Percentiles rank a stretch among this genome's conserved stretches.
Conservation (phyloP, 2,888 invertebrate species). For the Taphrorychus bicolor region DNA sequence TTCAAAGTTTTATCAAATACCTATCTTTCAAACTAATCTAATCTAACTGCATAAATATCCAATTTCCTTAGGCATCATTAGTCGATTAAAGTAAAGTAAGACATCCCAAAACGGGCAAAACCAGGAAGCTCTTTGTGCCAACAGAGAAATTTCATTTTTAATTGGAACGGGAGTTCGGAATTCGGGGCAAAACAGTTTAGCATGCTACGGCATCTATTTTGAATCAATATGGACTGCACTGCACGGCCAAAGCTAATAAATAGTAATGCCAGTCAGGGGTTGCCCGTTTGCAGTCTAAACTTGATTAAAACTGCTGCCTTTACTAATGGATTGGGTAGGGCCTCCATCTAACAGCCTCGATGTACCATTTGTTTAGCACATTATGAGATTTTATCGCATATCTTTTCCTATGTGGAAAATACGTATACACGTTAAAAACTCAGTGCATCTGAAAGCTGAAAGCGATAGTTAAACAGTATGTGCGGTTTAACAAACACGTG, state of each 20-base stretch:
- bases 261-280: slow-evolving; percentile 13
- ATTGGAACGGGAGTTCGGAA: background rate
- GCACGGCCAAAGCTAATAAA: slow-evolving; percentile 17
- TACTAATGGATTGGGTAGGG: slow-evolving; percentile 13
- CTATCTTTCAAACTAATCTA: too few relatives aligned
- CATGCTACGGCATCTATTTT: slow-evolving; percentile 15
- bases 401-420: background rate
- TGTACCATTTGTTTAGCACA: slow-evolving; percentile 4
- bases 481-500: slow-evolving; percentile 3
- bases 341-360: background rate
- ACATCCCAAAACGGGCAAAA: background rate
- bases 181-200: slow-evolving; percentile 7
- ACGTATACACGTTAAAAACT: too few relatives aligned
- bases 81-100: background rate
- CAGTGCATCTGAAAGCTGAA: background rate
- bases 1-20: too few relatives aligned
- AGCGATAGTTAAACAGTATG: background rate
- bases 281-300: slow-evolving; percentile 19
- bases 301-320: slow-evolving; percentile 20
- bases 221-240: slow-evolving; percentile 21
- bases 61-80: background rate
- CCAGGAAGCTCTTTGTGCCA: background rate
- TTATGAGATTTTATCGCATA: background rate
- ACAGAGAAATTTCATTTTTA: slow-evolving; percentile 6
- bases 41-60: background rate